A percentile compares a stretch with the other conserved stretches of the same genome.
These are phyloP conservation scores for Hermaeophaga mercurialis DNA, from an alignment of 2,888 invertebrate genomes.

Conservation along the genomic window DNA sequence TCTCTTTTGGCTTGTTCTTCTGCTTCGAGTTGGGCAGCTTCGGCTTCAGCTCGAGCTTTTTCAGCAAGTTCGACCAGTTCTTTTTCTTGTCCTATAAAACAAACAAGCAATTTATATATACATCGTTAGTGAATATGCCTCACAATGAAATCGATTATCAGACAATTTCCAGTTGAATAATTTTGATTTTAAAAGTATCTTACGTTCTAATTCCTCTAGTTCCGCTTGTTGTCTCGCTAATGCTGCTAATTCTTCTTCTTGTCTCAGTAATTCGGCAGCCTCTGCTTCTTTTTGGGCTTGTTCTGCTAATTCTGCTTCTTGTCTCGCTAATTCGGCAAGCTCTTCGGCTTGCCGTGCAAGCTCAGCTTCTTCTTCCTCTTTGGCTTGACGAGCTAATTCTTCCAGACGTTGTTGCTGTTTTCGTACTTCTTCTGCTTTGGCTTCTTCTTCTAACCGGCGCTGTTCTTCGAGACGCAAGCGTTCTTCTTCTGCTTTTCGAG, in stretches of 20 bases:
- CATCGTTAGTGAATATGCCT: too few relatives aligned
- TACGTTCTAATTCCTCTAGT: constrained; percentile 41
- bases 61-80: constrained; percentile 70
- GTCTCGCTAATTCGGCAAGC: constrained; percentile 56
- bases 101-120: neutral
- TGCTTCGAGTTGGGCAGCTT: constrained; percentile 63
- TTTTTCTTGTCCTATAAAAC: constrained; percentile 58
- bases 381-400: constrained; percentile 66
- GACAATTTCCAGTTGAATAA: too few relatives aligned
- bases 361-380: constrained; percentile 69
- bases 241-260: constrained; percentile 70
- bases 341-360: constrained; percentile 67
- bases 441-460: constrained; percentile 55
- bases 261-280: constrained; percentile 53
- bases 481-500: constrained; percentile 62
- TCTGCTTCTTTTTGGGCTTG: constrained; percentile 63
- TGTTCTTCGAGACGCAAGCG: constrained; percentile 61
- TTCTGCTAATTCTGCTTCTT: constrained; percentile 73
- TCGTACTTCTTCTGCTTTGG: constrained; percentile 55
- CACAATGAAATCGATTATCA: too few relatives aligned
- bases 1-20: constrained; percentile 59
- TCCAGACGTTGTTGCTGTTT: constrained; percentile 62
- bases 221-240: constrained; percentile 61
- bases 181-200: too few relatives aligned
- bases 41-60: constrained; percentile 65